Conservation (phyloP, 2,888 invertebrate species). For the Chirona hameri region DNA sequence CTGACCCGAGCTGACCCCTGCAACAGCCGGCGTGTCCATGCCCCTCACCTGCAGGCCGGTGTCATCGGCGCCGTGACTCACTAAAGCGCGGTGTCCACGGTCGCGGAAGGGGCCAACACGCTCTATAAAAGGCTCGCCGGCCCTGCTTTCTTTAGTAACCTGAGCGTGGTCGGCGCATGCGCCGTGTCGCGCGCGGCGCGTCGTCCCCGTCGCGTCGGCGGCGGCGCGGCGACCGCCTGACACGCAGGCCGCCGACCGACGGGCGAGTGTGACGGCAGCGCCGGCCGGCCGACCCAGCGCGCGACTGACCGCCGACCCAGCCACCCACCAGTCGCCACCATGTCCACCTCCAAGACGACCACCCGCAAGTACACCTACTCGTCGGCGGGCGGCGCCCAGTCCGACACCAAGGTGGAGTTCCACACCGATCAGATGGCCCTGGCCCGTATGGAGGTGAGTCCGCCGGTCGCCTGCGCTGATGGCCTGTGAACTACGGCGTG, state of each 20-base stretch:
- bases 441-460: slow-evolving; percentile 3
- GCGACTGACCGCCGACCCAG: not conserved
- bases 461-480: not conserved
- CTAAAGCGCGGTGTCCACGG: not conserved
- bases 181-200: not conserved
- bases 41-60: not conserved
- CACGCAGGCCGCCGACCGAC: not conserved
- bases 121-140: slow-evolving; percentile 14
- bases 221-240: not conserved
- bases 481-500: not conserved
- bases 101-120: slow-evolving; percentile 51
- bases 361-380: slow-evolving; percentile 25
- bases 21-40: not conserved
- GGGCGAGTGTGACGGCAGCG: not conserved
- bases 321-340: not conserved
- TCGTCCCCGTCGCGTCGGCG: not conserved
- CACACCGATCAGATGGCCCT: slow-evolving; percentile 24
- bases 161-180: slow-evolving; percentile 26
- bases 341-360: slow-evolving; percentile 12
- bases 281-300: not conserved
- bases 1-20: not conserved
- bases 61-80: not conserved
- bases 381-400: not conserved
- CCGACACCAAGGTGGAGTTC: not conserved
- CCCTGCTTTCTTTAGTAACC: slow-evolving; percentile 2